phyloP scores from a whole-genome alignment of 2,888 invertebrate species.

The Coelinius sp. region DNA sequence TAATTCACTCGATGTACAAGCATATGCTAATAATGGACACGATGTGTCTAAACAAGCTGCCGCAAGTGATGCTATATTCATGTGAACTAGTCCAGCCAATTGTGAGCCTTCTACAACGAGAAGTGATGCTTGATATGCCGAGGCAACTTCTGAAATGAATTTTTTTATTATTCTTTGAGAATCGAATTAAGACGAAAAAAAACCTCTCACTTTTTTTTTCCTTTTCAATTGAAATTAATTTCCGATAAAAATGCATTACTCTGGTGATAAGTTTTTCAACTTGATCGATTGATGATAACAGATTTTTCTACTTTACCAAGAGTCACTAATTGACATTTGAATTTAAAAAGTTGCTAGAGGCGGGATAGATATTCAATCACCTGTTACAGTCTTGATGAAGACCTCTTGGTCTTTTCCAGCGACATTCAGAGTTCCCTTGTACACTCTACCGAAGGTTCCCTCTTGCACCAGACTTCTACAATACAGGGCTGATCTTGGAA shows the following conservation, averaged over 20 bases:
- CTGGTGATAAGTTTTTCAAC: not conserved
- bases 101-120: slow-evolving; percentile 83
- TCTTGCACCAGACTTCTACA: slow-evolving; percentile 78
- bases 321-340: not conserved
- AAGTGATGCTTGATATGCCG: slow-evolving; percentile 80
- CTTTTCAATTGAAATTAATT: not conserved
- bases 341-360: not conserved
- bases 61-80: slow-evolving; percentile 80
- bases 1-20: slow-evolving; percentile 71
- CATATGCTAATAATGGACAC: slow-evolving; percentile 81
- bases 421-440: slow-evolving; percentile 80
- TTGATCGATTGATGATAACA: slow-evolving; percentile 27
- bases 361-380: slow-evolving; percentile 72
- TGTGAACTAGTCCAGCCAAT: slow-evolving; percentile 79
- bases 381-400: slow-evolving; percentile 88
- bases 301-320: slow-evolving; percentile 38
- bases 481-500: slow-evolving; percentile 76
- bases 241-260: not conserved
- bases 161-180: slow-evolving; percentile 3
- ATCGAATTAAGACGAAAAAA: too few species aligned
- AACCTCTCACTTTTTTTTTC: too few species aligned
- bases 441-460: slow-evolving; percentile 91
- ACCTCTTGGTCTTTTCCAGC: slow-evolving; percentile 81
- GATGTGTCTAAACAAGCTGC: slow-evolving; percentile 77
- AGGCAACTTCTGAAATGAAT: slow-evolving; percentile 77